A percentile compares a stretch with the other conserved stretches of the same genome.
Conservation (phyloP, 1,140 invertebrate species). For the Antheraea mylitta region DNA sequence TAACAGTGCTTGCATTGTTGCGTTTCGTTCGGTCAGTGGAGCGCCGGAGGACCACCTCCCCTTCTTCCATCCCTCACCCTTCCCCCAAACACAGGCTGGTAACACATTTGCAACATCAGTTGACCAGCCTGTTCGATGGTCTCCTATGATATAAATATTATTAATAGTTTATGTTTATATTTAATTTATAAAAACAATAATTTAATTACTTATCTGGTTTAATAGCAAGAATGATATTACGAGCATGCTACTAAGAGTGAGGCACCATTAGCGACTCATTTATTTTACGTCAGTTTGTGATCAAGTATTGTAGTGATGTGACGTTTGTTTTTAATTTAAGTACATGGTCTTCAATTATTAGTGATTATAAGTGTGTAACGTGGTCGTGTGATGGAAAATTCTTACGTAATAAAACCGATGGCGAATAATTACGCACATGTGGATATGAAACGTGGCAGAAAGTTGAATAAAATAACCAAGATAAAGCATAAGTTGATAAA, state of each 20-base stretch:
- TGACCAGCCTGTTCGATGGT: no score
- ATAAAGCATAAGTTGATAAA: constrained; percentile 66
- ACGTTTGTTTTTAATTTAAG: constrained; percentile 24
- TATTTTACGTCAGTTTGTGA: constrained; percentile 37
- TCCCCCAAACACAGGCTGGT: no score
- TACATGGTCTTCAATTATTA: not conserved
- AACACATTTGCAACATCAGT: no score
- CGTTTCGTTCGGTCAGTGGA: no score
- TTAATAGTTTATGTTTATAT: no score
- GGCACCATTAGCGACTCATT: constrained; percentile 34
- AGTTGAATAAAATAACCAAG: constrained; percentile 59
- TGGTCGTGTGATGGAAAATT: not conserved
- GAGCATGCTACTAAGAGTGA: constrained; percentile 7
- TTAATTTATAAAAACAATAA: no score
- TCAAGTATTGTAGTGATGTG: constrained; percentile 35
- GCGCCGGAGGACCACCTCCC: no score
- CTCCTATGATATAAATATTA: no score
- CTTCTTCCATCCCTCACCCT: no score
- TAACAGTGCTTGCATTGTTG: no score
- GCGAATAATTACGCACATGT: constrained; percentile 9
- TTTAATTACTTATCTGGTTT: not conserved
- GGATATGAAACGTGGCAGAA: constrained; percentile 57
- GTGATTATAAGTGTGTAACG: not conserved
- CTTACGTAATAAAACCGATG: not conserved
- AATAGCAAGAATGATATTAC: constrained; percentile 23